Evolutionary conservation across 2,113 vertebrate genomes (phyloP).

Genomic region (Halichoerus grypus): DNA sequence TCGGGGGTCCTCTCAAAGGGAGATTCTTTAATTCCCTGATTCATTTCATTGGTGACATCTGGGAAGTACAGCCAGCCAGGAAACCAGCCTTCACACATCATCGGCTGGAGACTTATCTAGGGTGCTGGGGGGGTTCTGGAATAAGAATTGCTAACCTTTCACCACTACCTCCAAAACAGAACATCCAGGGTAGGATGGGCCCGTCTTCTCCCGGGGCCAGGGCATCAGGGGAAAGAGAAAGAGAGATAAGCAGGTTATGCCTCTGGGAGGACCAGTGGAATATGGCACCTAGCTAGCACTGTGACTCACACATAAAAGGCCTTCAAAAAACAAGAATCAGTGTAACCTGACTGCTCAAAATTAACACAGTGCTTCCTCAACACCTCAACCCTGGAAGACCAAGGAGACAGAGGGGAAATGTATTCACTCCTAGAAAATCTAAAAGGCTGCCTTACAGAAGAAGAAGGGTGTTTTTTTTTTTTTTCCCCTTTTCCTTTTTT

Average conservation of each 20-base stretch:
- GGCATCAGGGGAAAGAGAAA: neutral
- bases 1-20: neutral
- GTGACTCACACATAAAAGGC: neutral
- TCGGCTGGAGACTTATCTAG: neutral
- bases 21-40: neutral
- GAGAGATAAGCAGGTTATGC: neutral
- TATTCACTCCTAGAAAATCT: neutral
- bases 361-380: neutral
- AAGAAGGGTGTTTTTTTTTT: neutral
- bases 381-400: neutral
- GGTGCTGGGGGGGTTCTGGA: neutral
- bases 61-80: neutral
- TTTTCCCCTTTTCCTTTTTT: neutral
- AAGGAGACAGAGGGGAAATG: neutral
- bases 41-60: neutral
- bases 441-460: neutral
- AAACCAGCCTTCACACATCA: neutral
- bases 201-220: neutral
- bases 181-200: neutral
- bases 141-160: neutral
- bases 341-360: conserved; percentile 6
- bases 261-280: neutral
- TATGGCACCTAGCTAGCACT: neutral
- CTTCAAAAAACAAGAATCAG: neutral
- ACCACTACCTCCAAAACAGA: conserved; percentile 19